Evolutionary conservation across 2,113 vertebrate species (phyloP).

Genomic region (Ia io): DNA sequence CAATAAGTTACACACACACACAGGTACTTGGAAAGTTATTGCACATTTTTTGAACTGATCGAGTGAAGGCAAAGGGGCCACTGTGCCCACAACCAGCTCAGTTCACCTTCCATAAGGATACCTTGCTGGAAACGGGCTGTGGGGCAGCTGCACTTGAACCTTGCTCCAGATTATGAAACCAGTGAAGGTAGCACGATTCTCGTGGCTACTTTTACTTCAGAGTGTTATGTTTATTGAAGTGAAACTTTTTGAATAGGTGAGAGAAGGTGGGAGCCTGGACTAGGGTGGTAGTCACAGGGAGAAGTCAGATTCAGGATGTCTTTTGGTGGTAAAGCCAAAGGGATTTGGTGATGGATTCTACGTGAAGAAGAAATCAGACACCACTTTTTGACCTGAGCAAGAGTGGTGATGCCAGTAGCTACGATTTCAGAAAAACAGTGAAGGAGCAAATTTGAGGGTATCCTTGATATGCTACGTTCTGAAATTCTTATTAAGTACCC

Average conservation of each 20-base stretch:
- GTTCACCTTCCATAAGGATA: not conserved
- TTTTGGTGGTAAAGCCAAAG: not conserved
- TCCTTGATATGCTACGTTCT: not conserved
- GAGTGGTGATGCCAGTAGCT: not conserved
- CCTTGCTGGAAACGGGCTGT: not conserved
- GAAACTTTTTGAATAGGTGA: not conserved
- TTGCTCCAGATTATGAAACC: not conserved
- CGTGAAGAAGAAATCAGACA: not conserved
- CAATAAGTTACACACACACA: conserved; percentile 72
- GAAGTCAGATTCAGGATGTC: not conserved
- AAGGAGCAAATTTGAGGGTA: not conserved
- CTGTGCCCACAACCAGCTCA: not conserved
- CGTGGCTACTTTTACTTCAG: not conserved
- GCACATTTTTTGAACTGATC: conserved; percentile 65
- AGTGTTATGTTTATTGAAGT: not conserved
- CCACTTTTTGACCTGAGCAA: not conserved
- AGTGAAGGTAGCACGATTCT: conserved; percentile 36
- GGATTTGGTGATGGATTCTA: not conserved
- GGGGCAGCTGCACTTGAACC: not conserved
- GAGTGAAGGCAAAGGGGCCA: not conserved
- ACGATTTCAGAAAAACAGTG: not conserved
- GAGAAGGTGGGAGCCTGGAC: not conserved
- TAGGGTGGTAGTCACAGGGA: not conserved
- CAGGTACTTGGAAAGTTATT: conserved; percentile 67
- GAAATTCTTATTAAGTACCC: not conserved